These are phyloP conservation scores for Cyprinella venusta DNA, from an alignment of 2,797 vertebrate genomes.

Conservation along the genomic window DNA sequence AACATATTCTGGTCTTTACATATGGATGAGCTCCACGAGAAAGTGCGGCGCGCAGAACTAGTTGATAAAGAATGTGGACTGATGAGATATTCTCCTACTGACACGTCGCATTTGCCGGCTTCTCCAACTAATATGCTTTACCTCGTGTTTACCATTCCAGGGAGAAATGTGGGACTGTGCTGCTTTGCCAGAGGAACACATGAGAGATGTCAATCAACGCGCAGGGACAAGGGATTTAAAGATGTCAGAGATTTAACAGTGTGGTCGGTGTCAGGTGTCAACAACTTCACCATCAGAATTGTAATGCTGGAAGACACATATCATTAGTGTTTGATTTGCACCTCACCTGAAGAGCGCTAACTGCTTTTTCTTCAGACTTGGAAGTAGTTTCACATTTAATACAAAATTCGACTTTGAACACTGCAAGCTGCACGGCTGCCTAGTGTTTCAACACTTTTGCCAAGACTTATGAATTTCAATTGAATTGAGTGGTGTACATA, in stretches of 20 bases:
- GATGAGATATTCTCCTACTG: slow-evolving; percentile 55
- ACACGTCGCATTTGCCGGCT: slow-evolving; percentile 36
- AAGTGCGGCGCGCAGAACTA: slow-evolving; percentile 37
- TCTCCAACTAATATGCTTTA: slow-evolving; percentile 37
- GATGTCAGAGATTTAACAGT: slow-evolving; percentile 60
- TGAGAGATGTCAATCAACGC: slow-evolving; percentile 59
- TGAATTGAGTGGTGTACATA: slow-evolving; percentile 1
- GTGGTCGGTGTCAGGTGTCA: slow-evolving; percentile 64
- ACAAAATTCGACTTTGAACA: slow-evolving; percentile 17
- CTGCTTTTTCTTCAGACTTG: slow-evolving; percentile 40
- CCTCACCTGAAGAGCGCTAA: slow-evolving; percentile 45
- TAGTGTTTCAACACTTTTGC: slow-evolving; percentile 5
- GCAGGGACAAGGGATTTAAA: slow-evolving; percentile 54
- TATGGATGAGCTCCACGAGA: slow-evolving; percentile 58
- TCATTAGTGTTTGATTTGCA: slow-evolving; percentile 53
- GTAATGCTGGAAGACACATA: slow-evolving; percentile 65
- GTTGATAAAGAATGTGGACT: slow-evolving; percentile 51
- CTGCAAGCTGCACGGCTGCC: background rate
- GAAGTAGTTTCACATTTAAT: slow-evolving; percentile 36
- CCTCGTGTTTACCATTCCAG: slow-evolving; percentile 54
- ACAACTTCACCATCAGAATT: slow-evolving; percentile 61
- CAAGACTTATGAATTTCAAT: slow-evolving; percentile 19
- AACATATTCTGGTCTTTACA: slow-evolving; percentile 59
- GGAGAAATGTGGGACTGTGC: slow-evolving; percentile 32
- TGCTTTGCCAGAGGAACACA: slow-evolving; percentile 53